Evolutionary conservation across 2,888 invertebrate species (phyloP).

Genomic region (Cryptosula pallasiana): DNA sequence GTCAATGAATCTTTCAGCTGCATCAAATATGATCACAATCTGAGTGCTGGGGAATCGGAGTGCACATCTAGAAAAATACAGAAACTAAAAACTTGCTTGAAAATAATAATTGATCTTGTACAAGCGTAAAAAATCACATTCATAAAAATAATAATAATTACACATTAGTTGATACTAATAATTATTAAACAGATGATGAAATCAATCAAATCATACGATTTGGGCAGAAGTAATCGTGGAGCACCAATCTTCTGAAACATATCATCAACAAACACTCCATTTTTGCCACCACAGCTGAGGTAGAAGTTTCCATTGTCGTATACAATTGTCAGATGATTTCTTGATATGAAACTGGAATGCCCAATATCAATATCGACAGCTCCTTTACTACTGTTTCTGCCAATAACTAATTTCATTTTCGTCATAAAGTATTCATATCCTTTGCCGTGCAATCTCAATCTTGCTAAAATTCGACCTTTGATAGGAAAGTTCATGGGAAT

Average conservation of each 20-base stretch:
- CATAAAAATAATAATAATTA: neutral
- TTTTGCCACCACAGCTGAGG: conserved; percentile 29
- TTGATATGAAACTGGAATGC: conserved; percentile 87
- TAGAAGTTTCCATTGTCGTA: conserved; percentile 67
- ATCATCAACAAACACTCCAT: conserved; percentile 30
- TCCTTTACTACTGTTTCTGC: conserved; percentile 86
- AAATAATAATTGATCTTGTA: conserved; percentile 36
- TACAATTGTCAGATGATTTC: conserved; percentile 79
- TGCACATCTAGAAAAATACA: conserved; percentile 64
- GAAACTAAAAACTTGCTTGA: too few relatives aligned
- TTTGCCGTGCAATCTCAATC: conserved; percentile 60
- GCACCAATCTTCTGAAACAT: conserved; percentile 74
- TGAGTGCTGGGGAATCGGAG: conserved; percentile 91
- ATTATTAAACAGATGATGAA: neutral
- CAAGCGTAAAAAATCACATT: neutral
- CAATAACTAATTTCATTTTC: conserved; percentile 77
- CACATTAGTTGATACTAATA: neutral
- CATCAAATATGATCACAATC: conserved; percentile 69
- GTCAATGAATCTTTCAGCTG: conserved; percentile 35
- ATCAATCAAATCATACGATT: neutral
- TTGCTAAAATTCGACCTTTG: neutral
- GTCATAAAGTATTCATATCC: conserved; percentile 82
- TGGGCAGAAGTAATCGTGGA: conserved; percentile 63
- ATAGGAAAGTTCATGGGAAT: conserved; percentile 17
- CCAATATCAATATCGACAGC: conserved; percentile 95